Evolutionary conservation across 2,113 vertebrate species (phyloP).

Genomic region (Prochilodus magdalenae): DNA sequence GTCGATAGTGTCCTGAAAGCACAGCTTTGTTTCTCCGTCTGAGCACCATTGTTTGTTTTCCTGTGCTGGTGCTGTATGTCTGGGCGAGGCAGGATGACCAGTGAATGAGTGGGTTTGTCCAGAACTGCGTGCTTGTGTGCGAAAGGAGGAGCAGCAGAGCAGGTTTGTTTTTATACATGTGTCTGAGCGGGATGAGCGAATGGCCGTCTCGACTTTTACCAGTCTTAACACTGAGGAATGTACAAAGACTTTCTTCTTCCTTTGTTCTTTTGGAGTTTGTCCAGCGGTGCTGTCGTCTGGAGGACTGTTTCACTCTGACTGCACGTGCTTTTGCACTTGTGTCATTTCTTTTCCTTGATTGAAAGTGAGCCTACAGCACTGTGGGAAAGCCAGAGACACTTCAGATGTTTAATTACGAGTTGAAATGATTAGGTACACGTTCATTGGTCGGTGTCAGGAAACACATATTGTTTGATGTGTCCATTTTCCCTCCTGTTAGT

Average conservation of each 20-base stretch:
- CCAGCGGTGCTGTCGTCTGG: conserved; percentile 47
- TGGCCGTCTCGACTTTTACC: conserved; percentile 37
- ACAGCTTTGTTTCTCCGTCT: conserved; percentile 31
- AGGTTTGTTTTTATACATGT: conserved; percentile 48
- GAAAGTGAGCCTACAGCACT: too few relatives aligned
- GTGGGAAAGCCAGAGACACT: too few relatives aligned
- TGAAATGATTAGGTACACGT: too few relatives aligned
- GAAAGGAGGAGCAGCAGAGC: conserved; percentile 9
- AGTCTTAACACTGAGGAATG: conserved; percentile 61
- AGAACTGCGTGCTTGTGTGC: conserved; percentile 15
- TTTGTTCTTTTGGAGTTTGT: conserved; percentile 21
- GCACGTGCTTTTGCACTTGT: conserved; percentile 6
- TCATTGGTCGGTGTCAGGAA: too few relatives aligned
- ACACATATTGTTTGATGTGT: too few relatives aligned
- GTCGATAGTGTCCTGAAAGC: conserved; percentile 26
- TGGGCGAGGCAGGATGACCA: not conserved
- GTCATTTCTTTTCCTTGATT: not conserved
- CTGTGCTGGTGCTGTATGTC: conserved; percentile 31
- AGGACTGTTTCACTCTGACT: conserved; percentile 22
- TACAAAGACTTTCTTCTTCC: conserved; percentile 25
- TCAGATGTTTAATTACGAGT: too few relatives aligned
- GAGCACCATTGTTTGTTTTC: not conserved
- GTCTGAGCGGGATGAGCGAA: conserved; percentile 15
- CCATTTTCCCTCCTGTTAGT: too few relatives aligned
- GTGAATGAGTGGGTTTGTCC: conserved; percentile 13